Evolutionary conservation across 2,888 invertebrate genomes (phyloP).

Genomic region (Drosophila maculinotata): DNA sequence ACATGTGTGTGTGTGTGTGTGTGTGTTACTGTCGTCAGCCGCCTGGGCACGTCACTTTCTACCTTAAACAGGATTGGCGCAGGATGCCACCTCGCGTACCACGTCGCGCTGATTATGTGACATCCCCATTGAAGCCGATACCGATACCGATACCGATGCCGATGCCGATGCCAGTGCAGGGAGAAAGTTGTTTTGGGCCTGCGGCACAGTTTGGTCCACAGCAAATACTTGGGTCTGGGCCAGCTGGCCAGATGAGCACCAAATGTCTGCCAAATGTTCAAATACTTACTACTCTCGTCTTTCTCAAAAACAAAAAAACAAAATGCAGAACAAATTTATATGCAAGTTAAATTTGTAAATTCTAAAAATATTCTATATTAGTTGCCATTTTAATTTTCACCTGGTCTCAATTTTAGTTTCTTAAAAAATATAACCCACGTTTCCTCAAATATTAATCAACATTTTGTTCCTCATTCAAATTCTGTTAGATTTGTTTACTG

Average conservation of each 20-base stretch:
- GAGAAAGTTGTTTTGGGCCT: slow-evolving; percentile 72
- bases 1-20: slow-evolving; percentile 5
- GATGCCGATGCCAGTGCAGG: too few species aligned
- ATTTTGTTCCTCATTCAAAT: too few species aligned
- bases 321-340: too few species aligned
- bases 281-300: slow-evolving; percentile 5
- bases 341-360: too few species aligned
- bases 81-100: slow-evolving; percentile 60
- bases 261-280: slow-evolving; percentile 33
- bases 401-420: too few species aligned
- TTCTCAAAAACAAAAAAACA: too few species aligned
- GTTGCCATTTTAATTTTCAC: too few species aligned
- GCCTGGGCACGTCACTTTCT: slow-evolving; percentile 72
- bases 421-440: too few species aligned
- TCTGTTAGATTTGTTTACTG: too few species aligned
- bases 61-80: slow-evolving; percentile 73
- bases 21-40: slow-evolving; percentile 50
- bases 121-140: slow-evolving; percentile 37
- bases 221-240: slow-evolving; percentile 54
- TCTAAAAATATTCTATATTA: too few species aligned
- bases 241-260: slow-evolving; percentile 52
- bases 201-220: slow-evolving; percentile 59
- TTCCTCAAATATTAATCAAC: too few species aligned
- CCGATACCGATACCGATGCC: neutral
- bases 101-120: slow-evolving; percentile 62